phyloP scores from a whole-genome alignment of 92 coral and sea anemone species.

The Phenganax subtilis region DNA sequence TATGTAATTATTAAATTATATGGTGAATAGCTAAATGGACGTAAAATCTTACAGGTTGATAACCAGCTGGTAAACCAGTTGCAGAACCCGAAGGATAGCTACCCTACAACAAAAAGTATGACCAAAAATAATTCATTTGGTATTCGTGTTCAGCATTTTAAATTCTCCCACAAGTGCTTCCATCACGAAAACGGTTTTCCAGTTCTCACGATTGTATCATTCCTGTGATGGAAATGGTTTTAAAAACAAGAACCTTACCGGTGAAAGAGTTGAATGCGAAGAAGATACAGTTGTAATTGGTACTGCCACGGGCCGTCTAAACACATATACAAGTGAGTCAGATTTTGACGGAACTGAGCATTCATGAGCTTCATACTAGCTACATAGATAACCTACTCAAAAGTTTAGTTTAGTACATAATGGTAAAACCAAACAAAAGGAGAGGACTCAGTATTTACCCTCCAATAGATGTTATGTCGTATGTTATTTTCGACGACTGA shows the following conservation, averaged over 20 bases:
- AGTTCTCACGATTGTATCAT: background rate
- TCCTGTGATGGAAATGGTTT: background rate
- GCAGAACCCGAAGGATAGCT: constrained; percentile 19
- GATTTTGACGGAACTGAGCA: too few relatives aligned
- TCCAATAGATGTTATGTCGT: constrained; percentile 3
- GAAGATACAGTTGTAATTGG: constrained; percentile 16
- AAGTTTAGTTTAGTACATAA: too few relatives aligned
- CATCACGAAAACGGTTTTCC: too few relatives aligned
- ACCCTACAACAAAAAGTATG: constrained; percentile 14
- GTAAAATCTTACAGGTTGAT: constrained; percentile 32
- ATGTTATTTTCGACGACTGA: background rate
- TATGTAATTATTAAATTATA: too few relatives aligned
- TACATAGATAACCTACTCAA: too few relatives aligned
- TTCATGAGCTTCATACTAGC: too few relatives aligned
- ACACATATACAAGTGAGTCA: background rate
- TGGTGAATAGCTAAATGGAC: background rate
- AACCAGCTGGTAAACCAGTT: constrained; percentile 25
- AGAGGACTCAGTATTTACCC: background rate
- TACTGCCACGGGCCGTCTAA: constrained; percentile 21
- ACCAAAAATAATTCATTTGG: background rate
- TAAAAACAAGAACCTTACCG: constrained; percentile 12
- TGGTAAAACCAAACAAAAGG: background rate
- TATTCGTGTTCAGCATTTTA: too few relatives aligned
- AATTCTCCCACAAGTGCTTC: too few relatives aligned
- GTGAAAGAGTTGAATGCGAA: constrained; percentile 29